These are phyloP conservation scores for Thinocorus orbignyianus DNA, from an alignment of 2,113 vertebrate genomes.

Conservation along the genomic window DNA sequence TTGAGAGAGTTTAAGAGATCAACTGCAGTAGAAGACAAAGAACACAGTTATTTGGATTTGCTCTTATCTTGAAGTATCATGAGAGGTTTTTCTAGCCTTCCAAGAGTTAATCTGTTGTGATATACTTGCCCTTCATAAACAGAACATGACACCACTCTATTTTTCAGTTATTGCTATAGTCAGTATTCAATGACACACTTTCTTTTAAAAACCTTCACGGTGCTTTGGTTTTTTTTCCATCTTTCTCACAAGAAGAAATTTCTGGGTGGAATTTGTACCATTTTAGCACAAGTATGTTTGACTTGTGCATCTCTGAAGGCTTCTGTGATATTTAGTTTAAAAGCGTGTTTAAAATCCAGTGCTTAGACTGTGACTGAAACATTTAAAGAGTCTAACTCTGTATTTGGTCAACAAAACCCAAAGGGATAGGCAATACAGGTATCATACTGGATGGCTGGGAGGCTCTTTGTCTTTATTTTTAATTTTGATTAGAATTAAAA, in stretches of 20 bases:
- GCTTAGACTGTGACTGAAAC: background rate
- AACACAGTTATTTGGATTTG: background rate
- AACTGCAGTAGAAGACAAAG: background rate
- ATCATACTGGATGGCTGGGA: background rate
- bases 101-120: background rate
- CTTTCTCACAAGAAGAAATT: background rate
- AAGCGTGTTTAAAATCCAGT: background rate
- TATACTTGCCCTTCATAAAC: background rate
- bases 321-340: background rate
- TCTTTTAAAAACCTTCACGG: background rate
- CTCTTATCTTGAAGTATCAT: background rate
- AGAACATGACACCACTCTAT: background rate
- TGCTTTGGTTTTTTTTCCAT: background rate
- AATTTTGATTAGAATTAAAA: background rate
- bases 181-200: background rate
- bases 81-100: background rate
- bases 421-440: background rate
- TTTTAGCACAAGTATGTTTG: background rate
- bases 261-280: background rate
- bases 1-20: background rate
- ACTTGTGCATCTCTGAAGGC: background rate
- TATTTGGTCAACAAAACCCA: background rate
- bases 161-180: background rate
- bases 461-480: background rate
- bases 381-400: background rate